These are phyloP conservation scores for Oreochromis spilurus DNA, from an alignment of 2,113 vertebrate genomes.

Conservation along the genomic window DNA sequence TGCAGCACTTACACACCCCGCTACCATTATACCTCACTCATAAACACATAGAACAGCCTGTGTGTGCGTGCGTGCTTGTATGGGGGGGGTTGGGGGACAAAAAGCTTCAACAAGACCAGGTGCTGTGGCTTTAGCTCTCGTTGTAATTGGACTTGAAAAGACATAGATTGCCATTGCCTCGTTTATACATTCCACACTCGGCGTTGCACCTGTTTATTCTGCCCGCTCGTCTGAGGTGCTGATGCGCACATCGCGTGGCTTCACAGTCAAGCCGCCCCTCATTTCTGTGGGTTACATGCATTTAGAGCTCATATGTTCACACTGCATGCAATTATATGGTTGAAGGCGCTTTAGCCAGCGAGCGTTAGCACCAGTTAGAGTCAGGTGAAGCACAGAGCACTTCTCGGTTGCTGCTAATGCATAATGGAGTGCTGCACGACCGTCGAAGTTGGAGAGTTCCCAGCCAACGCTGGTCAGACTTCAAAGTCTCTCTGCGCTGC, in stretches of 20 bases:
- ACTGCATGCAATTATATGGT: conserved; percentile 35
- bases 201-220: not conserved
- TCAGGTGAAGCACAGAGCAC: conserved; percentile 21
- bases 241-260: not conserved
- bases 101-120: not conserved
- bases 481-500: conserved; percentile 31
- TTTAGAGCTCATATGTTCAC: conserved; percentile 30
- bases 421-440: conserved; percentile 24
- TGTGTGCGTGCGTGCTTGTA: not conserved
- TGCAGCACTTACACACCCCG: conserved; percentile 33
- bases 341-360: not conserved
- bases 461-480: conserved; percentile 8
- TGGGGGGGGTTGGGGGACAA: not conserved
- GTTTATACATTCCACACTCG: not conserved
- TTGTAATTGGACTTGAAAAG: conserved; percentile 33
- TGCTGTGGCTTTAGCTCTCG: not conserved
- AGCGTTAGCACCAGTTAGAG: conserved; percentile 22
- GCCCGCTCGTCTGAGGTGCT: not conserved
- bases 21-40: conserved; percentile 29
- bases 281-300: conserved; percentile 12
- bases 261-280: conserved; percentile 26
- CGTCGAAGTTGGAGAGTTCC: not conserved
- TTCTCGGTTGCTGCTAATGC: conserved; percentile 31
- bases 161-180: conserved; percentile 5
- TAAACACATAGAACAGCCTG: conserved; percentile 17